Base-by-base conservation (phyloP, 2,113 vertebrate species). In the Electrona antarctica region DNA sequence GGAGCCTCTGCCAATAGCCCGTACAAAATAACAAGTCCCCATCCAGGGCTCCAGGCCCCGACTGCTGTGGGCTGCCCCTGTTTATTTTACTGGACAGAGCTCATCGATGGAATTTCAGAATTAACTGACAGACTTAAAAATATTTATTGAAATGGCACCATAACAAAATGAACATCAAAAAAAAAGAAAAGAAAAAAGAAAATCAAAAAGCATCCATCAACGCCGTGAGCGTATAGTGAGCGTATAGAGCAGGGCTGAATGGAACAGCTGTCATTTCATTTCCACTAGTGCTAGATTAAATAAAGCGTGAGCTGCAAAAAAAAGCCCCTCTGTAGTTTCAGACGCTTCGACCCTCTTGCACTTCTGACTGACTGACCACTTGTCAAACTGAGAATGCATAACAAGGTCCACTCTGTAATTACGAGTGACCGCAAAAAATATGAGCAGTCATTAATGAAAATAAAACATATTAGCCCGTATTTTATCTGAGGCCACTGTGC, bases 101-200 rank as follows among this genome's bases (percentile, higher is more conserved):
- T 86, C 90, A 90, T 92, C 85, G 87, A 87, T 86, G 90, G 88
- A 90, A 91, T 93, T 92, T 92, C 88, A 88, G 88, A 91, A 93
- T 92, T 92, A 93, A 92, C 90, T 93, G 92, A 93, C 91, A 91
- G 87, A 79, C 82, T 90, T 89, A 78, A 90, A 93, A 94, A 92
- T 93, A 92, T 94, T 94, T 93, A 92, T 88, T 77, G 82, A 91
- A 92, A 90, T 85, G 77, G 86, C 89, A 90, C 88, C 83, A 67
- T 84, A 83, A 86, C 83, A 83, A 89, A 86, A 85, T 74, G 77
- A 87, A 92, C 82, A 87, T 88, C 74, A 84, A 63, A 75, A 74
- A 15, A 57, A 3, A 41, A 60, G 8, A 12, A 5, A 3, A 80
- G 82, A 78, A 76, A 48, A 33, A 77, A 46, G 51, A 58, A 83